Evolutionary conservation across 2,113 vertebrate genomes (phyloP).

Genomic region (Coptodon bakossiorum): DNA sequence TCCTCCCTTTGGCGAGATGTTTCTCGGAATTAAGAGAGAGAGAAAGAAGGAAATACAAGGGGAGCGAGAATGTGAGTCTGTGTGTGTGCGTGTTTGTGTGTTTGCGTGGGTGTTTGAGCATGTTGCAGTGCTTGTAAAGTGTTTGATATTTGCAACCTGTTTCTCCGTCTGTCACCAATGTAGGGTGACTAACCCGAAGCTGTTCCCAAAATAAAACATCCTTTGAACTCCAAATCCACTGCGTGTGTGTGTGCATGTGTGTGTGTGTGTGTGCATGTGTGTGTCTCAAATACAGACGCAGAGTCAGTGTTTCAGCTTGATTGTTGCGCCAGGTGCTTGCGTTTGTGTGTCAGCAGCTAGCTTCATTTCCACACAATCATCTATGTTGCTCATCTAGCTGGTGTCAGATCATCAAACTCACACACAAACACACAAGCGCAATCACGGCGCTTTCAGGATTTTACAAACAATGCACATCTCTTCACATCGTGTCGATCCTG

Average conservation of each 20-base stretch:
- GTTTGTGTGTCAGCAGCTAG: background rate
- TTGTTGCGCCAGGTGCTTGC: background rate
- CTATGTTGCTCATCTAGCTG: background rate
- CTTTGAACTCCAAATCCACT: constrained; percentile 53
- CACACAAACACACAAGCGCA: background rate
- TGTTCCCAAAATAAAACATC: constrained; percentile 52
- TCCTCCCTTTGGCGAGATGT: constrained; percentile 1
- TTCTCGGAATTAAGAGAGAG: constrained; percentile 13
- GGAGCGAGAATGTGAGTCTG: background rate
- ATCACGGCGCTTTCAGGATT: background rate
- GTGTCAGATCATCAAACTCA: background rate
- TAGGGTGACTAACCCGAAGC: constrained; percentile 50
- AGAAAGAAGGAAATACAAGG: background rate
- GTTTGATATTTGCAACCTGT: constrained; percentile 60
- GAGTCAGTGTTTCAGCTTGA: background rate
- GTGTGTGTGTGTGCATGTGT: background rate
- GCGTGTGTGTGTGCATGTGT: background rate
- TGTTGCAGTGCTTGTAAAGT: constrained; percentile 10
- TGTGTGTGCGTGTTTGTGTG: background rate
- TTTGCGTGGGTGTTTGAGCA: background rate
- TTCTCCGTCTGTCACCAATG: constrained; percentile 53
- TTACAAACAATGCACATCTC: background rate
- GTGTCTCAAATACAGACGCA: background rate
- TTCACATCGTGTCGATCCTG: background rate
- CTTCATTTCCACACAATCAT: background rate